Evolutionary conservation across 2,113 vertebrate genomes (phyloP).

Genomic region (Festucalex cinctus): DNA sequence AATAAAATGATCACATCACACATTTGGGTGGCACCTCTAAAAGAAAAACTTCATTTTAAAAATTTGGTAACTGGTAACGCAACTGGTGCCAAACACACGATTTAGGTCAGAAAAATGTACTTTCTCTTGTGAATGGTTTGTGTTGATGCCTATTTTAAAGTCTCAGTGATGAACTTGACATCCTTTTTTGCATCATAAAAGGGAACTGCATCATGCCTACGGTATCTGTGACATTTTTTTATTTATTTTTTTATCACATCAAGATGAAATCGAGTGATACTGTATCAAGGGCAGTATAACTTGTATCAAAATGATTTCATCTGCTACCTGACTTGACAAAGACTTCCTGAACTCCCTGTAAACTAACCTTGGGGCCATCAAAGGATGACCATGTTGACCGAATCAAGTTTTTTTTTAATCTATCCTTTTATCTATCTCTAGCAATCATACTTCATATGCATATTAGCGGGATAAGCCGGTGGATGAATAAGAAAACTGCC

Average conservation of each 20-base stretch:
- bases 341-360: constrained; percentile 17
- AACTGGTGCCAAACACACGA: too few relatives aligned
- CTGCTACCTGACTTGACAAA: too few relatives aligned
- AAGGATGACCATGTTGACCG: constrained; percentile 57
- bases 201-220: constrained; percentile 13
- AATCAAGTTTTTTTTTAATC: constrained; percentile 4
- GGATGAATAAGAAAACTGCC: constrained; percentile 18
- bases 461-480: background rate
- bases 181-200: background rate
- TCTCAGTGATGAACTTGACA: constrained; percentile 2
- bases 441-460: constrained; percentile 29
- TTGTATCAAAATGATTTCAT: too few relatives aligned
- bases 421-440: constrained; percentile 11
- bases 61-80: too few relatives aligned
- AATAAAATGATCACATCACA: too few relatives aligned
- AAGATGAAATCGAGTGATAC: too few relatives aligned
- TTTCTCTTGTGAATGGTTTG: background rate
- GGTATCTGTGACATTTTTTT: constrained; percentile 10
- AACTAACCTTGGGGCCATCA: constrained; percentile 51
- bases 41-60: too few relatives aligned
- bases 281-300: too few relatives aligned
- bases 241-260: constrained; percentile 25
- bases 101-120: too few relatives aligned
- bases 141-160: constrained; percentile 7
- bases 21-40: too few relatives aligned